Evolutionary conservation across 2,113 vertebrate species (phyloP).

Genomic region (Trinectes maculatus): DNA sequence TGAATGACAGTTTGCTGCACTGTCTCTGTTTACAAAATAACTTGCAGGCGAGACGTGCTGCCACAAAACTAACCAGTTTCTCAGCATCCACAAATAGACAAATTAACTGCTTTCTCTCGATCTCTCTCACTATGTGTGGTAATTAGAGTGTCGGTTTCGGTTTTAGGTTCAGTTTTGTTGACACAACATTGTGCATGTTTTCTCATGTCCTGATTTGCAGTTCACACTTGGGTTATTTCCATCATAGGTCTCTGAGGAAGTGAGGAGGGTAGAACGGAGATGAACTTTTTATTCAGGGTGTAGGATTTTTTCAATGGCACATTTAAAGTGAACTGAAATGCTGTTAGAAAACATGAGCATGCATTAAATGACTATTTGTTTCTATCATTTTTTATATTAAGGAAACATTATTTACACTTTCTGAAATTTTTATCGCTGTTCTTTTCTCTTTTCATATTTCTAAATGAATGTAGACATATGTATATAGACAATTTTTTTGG

Average conservation of each 20-base stretch:
- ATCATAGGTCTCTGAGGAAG: slow-evolving; percentile 49
- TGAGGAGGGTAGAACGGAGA: slow-evolving; percentile 24
- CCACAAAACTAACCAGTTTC: slow-evolving; percentile 24
- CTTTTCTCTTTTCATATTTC: background rate
- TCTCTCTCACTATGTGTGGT: slow-evolving; percentile 26
- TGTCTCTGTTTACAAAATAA: slow-evolving; percentile 15
- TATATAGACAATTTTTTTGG: background rate
- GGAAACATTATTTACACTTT: too few species aligned
- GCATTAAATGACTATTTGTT: background rate
- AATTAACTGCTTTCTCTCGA: slow-evolving; percentile 42
- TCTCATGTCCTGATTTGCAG: slow-evolving; percentile 67
- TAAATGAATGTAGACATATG: too few species aligned
- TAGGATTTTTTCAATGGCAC: slow-evolving; percentile 28
- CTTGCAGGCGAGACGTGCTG: background rate
- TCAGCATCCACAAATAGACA: slow-evolving; percentile 29
- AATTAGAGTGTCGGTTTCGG: slow-evolving; percentile 58
- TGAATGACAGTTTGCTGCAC: background rate
- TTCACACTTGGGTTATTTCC: slow-evolving; percentile 72
- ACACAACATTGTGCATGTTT: slow-evolving; percentile 61
- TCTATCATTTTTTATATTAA: too few species aligned
- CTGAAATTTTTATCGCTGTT: background rate
- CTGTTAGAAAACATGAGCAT: slow-evolving; percentile 8
- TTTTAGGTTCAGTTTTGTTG: slow-evolving; percentile 62
- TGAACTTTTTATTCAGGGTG: slow-evolving; percentile 35
- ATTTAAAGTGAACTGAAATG: slow-evolving; percentile 44